Evolutionary conservation across 2,113 vertebrate genomes (phyloP).

Genomic region (Atlantisia rogersi): DNA sequence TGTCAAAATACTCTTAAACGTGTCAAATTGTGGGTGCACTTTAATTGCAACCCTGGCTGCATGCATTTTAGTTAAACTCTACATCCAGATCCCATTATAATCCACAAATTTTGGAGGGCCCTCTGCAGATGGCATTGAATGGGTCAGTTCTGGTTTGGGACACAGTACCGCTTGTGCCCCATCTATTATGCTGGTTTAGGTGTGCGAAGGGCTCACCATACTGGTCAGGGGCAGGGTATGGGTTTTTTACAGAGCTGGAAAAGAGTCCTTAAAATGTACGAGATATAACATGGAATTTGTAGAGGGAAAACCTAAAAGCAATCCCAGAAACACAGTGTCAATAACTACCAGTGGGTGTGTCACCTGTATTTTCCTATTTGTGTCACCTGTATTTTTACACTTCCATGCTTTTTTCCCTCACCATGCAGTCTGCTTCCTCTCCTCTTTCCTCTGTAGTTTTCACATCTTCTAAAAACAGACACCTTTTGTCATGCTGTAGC

Average conservation of each 20-base stretch:
- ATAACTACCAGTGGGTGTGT: not conserved
- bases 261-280: not conserved
- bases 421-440: not conserved
- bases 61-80: not conserved
- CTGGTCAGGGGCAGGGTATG: fast-evolving
- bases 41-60: not conserved
- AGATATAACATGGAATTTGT: not conserved
- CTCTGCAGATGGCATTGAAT: not conserved
- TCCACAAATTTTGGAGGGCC: not conserved
- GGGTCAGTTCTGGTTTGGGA: not conserved
- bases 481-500: not conserved
- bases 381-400: not conserved
- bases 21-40: not conserved
- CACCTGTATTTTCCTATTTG: not conserved
- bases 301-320: not conserved
- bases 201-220: fast-evolving
- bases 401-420: not conserved
- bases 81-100: not conserved
- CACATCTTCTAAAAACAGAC: not conserved
- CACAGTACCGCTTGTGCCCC: fast-evolving
- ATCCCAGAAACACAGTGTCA: not conserved
- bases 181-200: not conserved
- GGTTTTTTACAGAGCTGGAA: not conserved
- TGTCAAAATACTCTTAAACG: not conserved
- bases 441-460: not conserved